A percentile compares a stretch with the other conserved stretches of the same genome.
Conservation (phyloP, 2,113 vertebrate genomes). For the Nematolebias whitei region DNA sequence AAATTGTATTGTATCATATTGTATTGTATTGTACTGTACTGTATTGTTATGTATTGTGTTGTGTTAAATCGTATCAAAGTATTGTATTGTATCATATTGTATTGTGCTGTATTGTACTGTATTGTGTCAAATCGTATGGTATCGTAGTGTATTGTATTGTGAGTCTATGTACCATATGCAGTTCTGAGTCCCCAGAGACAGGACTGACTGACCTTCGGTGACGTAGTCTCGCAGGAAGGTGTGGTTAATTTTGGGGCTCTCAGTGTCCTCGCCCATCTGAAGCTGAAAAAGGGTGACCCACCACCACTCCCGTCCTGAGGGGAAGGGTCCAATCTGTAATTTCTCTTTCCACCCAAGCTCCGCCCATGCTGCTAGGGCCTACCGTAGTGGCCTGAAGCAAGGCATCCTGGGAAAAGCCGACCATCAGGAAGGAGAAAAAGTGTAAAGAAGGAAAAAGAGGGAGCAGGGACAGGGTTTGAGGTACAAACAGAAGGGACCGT, state of each 20-base stretch:
- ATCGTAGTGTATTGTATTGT: too few relatives aligned
- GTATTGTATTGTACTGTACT: too few relatives aligned
- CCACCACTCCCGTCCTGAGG: slow-evolving; percentile 92
- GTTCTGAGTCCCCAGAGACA: slow-evolving; percentile 26
- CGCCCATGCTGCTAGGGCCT: slow-evolving; percentile 95
- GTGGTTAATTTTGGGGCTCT: slow-evolving; percentile 97
- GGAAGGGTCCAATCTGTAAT: slow-evolving; percentile 91
- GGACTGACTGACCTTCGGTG: slow-evolving; percentile 86
- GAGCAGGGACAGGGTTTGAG: not conserved
- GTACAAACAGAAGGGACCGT: slow-evolving; percentile 6
- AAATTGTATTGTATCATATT: too few relatives aligned
- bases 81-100: too few relatives aligned
- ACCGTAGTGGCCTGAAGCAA: slow-evolving; percentile 85
- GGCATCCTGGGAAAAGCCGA: slow-evolving; percentile 84
- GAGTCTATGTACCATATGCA: too few relatives aligned
- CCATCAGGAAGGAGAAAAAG: slow-evolving; percentile 43
- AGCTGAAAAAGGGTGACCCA: slow-evolving; percentile 85
- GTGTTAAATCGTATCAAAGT: too few relatives aligned
- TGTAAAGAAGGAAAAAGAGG: slow-evolving; percentile 7
- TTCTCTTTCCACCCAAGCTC: slow-evolving; percentile 88
- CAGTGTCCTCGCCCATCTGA: slow-evolving; percentile 99
- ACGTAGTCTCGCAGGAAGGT: slow-evolving; percentile 99
- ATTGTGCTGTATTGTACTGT: too few relatives aligned
- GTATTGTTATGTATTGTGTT: slow-evolving; percentile 2
- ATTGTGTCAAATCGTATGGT: too few relatives aligned